Evolutionary conservation across 2,888 invertebrate species (phyloP).

Genomic region (Ornithoptera alexandrae): DNA sequence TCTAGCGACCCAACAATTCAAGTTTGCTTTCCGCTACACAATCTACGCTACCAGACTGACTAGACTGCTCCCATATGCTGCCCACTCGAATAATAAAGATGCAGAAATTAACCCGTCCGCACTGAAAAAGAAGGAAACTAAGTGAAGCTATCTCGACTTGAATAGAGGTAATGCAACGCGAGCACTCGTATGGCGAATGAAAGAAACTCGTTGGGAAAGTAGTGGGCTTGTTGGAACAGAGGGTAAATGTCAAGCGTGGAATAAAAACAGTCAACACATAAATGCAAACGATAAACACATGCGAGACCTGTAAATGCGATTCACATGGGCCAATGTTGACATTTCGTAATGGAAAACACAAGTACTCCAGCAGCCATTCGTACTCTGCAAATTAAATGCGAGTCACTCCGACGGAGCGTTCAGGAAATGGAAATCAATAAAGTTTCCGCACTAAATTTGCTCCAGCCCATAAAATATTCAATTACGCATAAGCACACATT

Average conservation of each 20-base stretch:
- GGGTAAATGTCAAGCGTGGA: constrained; percentile 77
- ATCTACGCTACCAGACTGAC: constrained; percentile 75
- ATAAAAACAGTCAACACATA: constrained; percentile 81
- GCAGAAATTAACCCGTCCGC: constrained; percentile 76
- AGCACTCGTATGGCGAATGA: constrained; percentile 73
- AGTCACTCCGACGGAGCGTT: constrained; percentile 38
- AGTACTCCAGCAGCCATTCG: constrained; percentile 28
- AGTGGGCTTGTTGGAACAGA: constrained; percentile 71
- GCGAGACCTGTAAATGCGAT: constrained; percentile 67
- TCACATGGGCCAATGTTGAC: constrained; percentile 63
- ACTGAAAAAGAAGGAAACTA: constrained; percentile 76
- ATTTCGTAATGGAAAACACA: constrained; percentile 37
- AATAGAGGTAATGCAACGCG: constrained; percentile 74
- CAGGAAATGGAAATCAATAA: constrained; percentile 63
- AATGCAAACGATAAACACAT: constrained; percentile 78
- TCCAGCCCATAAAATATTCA: constrained; percentile 77
- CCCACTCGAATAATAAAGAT: constrained; percentile 80
- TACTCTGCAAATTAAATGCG: constrained; percentile 34
- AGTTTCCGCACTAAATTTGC: constrained; percentile 67
- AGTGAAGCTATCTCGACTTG: constrained; percentile 78
- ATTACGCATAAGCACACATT: constrained; percentile 80
- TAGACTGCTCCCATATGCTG: constrained; percentile 64
- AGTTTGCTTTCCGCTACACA: constrained; percentile 79
- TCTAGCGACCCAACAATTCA: constrained; percentile 78
- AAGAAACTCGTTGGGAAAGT: constrained; percentile 72